phyloP scores from a whole-genome alignment of 2,113 vertebrate genomes.

The Pangasianodon gigas region DNA sequence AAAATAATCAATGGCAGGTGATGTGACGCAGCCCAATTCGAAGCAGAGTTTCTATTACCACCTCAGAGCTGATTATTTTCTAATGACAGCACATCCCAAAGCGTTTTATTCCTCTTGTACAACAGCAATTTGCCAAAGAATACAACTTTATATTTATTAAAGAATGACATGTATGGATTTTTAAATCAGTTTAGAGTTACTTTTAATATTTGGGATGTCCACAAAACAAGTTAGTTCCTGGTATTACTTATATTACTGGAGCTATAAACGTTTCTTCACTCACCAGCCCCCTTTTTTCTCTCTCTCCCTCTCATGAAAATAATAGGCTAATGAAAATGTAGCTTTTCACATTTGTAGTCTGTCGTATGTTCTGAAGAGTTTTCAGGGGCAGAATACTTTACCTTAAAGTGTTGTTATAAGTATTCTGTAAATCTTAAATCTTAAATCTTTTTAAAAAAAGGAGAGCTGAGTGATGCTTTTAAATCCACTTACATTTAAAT shows the following conservation, averaged over 20 bases:
- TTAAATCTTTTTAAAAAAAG: background rate
- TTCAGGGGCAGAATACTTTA: no score
- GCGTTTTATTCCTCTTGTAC: background rate
- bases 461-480: background rate
- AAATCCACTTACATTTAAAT: background rate
- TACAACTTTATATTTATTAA: background rate
- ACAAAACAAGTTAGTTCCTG: no score
- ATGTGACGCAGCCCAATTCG: background rate
- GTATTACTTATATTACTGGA: background rate
- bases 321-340: background rate
- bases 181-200: background rate
- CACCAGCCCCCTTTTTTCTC: background rate
- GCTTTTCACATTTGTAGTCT: background rate
- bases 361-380: no score
- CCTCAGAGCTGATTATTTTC: background rate
- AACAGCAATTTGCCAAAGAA: background rate
- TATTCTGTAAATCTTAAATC: background rate
- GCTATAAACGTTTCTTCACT: background rate
- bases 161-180: background rate
- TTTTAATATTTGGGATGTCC: no score
- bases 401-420: no score
- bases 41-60: background rate
- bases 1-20: background rate
- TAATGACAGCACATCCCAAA: background rate
- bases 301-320: background rate